Conservation (phyloP, 2,888 invertebrate genomes). For the Oxytorus armatus region DNA sequence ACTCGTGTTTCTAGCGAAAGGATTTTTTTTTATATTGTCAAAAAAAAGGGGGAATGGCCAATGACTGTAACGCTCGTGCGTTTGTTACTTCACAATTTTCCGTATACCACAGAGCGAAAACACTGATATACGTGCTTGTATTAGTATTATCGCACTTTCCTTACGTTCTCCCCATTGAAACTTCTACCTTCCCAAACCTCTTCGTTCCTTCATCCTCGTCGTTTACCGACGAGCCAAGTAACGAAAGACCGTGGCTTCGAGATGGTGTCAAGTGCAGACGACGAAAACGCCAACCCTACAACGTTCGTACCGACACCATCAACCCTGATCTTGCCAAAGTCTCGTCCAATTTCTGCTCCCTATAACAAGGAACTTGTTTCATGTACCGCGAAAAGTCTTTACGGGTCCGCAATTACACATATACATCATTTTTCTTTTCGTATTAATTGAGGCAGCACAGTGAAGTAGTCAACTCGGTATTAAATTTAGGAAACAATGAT, state of each 20-base stretch:
- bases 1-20: neutral
- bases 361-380: constrained; percentile 41
- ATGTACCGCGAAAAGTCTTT: neutral
- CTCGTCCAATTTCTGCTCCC: constrained; percentile 27
- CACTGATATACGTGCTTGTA: constrained; percentile 30
- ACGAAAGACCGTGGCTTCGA: constrained; percentile 73
- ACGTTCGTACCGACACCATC: constrained; percentile 16
- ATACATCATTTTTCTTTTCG: neutral
- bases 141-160: constrained; percentile 58
- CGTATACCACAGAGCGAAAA: constrained; percentile 13
- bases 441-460: too few relatives aligned
- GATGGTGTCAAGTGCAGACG: constrained; percentile 77
- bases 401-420: neutral
- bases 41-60: constrained; percentile 28
- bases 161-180: constrained; percentile 52
- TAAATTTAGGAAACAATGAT: too few relatives aligned
- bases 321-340: constrained; percentile 27
- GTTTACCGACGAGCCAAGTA: constrained; percentile 65
- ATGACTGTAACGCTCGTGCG: constrained; percentile 3
- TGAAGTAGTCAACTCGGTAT: too few relatives aligned
- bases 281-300: constrained; percentile 21
- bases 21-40: neutral
- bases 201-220: constrained; percentile 54
- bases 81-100: neutral
- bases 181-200: constrained; percentile 29